These are phyloP conservation scores for Formicarius rufipectus DNA, from an alignment of 2,113 vertebrate species.

Conservation along the genomic window DNA sequence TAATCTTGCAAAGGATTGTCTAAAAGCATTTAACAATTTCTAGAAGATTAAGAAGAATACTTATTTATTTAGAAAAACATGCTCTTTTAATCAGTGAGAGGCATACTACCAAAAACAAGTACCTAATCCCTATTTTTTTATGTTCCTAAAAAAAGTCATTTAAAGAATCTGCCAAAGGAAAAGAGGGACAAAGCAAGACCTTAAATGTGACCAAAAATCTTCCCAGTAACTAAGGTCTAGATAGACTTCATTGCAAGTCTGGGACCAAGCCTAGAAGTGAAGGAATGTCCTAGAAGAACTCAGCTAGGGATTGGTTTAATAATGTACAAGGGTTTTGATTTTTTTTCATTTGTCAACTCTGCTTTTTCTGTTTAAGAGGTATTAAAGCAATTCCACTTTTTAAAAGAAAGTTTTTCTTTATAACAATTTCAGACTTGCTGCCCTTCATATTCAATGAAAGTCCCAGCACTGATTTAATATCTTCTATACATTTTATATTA, in stretches of 20 bases:
- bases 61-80: not conserved
- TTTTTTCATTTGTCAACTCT: not conserved
- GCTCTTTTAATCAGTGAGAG: not conserved
- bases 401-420: not conserved
- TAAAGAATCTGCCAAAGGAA: not conserved
- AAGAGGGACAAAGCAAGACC: not conserved
- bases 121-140: no score
- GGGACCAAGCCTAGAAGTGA: not conserved
- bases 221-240: not conserved
- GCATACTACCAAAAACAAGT: not conserved
- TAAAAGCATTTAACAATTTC: not conserved
- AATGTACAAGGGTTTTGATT: accelerated
- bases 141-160: not conserved
- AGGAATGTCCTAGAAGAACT: not conserved
- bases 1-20: not conserved
- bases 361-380: not conserved
- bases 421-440: not conserved
- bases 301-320: not conserved
- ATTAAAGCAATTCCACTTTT: not conserved
- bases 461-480: not conserved
- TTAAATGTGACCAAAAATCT: not conserved
- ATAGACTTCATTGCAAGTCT: not conserved
- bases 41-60: not conserved
- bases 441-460: not conserved
- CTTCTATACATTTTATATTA: not conserved